Evolutionary conservation across 2,888 invertebrate genomes (phyloP).

Genomic region (Thyatira batis): DNA sequence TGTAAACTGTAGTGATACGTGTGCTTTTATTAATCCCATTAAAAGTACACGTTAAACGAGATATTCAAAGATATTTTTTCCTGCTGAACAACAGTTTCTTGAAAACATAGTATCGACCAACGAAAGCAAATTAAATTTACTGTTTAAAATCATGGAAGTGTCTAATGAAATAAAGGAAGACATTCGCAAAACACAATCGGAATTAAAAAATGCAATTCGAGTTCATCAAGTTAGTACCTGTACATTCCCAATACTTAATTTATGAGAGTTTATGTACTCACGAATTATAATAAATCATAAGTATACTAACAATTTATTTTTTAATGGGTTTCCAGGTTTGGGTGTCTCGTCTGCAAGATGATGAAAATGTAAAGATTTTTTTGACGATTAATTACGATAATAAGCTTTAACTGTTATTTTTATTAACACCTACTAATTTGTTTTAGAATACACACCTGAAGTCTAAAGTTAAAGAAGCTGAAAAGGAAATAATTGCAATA

Average conservation of each 20-base stretch:
- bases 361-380: slow-evolving; percentile 73
- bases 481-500: slow-evolving; percentile 81
- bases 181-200: slow-evolving; percentile 82
- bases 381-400: slow-evolving; percentile 1
- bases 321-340: slow-evolving; percentile 62
- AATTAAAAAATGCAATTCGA: slow-evolving; percentile 84
- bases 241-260: not conserved
- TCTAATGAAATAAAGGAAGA: slow-evolving; percentile 84
- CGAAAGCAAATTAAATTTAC: too few relatives aligned
- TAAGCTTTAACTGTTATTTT: slow-evolving; percentile 6
- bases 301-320: not conserved
- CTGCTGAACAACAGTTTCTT: too few relatives aligned
- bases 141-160: slow-evolving; percentile 78
- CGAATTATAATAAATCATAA: not conserved
- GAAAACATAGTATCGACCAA: too few relatives aligned
- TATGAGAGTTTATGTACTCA: too few relatives aligned
- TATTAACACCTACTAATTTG: slow-evolving; percentile 16
- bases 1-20: too few relatives aligned
- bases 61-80: too few relatives aligned
- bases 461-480: slow-evolving; percentile 81
- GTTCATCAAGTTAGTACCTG: slow-evolving; percentile 82
- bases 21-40: too few relatives aligned
- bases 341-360: slow-evolving; percentile 80
- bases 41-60: too few relatives aligned
- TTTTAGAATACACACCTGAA: slow-evolving; percentile 79